Evolutionary conservation across 92 coral and sea anemone species (phyloP).

Genomic region (Zoanthus gigantus): DNA sequence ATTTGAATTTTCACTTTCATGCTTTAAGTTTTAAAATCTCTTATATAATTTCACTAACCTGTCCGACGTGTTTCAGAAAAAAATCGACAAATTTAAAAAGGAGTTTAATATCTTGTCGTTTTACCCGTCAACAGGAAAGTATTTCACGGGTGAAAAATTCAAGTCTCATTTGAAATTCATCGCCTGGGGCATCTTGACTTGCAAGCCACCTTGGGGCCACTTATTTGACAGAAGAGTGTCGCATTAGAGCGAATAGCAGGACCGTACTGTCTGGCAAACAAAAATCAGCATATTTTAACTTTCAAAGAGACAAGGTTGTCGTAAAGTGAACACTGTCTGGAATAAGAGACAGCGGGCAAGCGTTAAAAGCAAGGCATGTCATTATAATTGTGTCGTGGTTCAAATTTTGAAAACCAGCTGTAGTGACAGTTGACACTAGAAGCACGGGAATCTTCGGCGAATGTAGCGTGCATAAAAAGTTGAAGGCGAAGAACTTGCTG

Average conservation of each 20-base stretch:
- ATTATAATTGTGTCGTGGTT: not conserved
- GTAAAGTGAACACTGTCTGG: constrained; percentile 27
- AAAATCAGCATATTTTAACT: constrained; percentile 47
- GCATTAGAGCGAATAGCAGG: constrained; percentile 34
- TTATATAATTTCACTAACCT: not conserved
- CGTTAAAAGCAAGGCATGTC: not conserved
- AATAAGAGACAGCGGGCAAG: not conserved
- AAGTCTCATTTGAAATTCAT: constrained; percentile 44
- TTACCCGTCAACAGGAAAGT: not conserved
- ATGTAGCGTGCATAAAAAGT: constrained; percentile 44
- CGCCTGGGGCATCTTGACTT: constrained; percentile 48
- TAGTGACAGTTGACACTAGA: not conserved
- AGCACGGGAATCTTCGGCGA: not conserved
- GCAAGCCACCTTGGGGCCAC: constrained; percentile 47
- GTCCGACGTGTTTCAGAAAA: not conserved
- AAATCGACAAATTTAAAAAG: not conserved
- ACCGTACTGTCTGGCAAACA: constrained; percentile 45
- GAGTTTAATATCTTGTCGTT: not conserved
- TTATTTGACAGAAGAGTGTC: constrained; percentile 41
- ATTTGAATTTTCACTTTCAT: not conserved
- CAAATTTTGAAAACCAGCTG: not conserved
- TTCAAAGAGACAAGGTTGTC: constrained; percentile 25
- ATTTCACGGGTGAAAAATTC: constrained; percentile 45
- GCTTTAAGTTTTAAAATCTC: not conserved
- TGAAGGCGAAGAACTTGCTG: constrained; percentile 56